Evolutionary conservation across 2,113 vertebrate genomes (phyloP).

Genomic region (Geothlypis trichas): DNA sequence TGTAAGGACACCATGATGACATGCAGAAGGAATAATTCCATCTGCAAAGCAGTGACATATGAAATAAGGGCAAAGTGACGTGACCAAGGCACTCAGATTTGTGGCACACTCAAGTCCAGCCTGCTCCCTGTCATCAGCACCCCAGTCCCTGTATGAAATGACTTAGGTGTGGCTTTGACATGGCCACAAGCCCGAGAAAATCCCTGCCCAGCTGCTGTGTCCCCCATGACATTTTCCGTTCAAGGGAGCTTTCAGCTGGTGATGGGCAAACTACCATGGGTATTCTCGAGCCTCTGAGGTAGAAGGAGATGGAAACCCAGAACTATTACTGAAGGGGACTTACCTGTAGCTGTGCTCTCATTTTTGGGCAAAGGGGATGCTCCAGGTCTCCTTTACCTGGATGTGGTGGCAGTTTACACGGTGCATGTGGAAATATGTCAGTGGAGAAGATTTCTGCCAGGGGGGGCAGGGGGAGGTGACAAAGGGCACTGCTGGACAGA

Average conservation of each 20-base stretch:
- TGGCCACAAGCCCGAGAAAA: not conserved
- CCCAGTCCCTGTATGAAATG: fast-evolving
- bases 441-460: not conserved
- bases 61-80: not conserved
- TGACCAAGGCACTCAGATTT: not conserved
- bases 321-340: not conserved
- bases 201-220: not conserved
- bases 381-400: not conserved
- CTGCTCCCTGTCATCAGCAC: not conserved
- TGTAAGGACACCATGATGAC: not conserved
- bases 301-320: not conserved
- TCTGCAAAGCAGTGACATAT: not conserved
- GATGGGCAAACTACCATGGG: fast-evolving
- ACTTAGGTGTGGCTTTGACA: not conserved
- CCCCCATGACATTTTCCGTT: not conserved
- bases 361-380: not conserved
- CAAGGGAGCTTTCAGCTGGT: not conserved
- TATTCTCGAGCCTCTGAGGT: not conserved
- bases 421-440: not conserved
- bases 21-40: not conserved
- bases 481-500: not conserved
- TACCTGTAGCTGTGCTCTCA: not conserved
- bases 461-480: not conserved
- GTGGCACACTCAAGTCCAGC: not conserved
- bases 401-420: not conserved